Percentiles rank a stretch among this genome's conserved stretches.
Evolutionary conservation across 1,140 invertebrate species (phyloP).

Genomic region (Kradibia gibbosae): DNA sequence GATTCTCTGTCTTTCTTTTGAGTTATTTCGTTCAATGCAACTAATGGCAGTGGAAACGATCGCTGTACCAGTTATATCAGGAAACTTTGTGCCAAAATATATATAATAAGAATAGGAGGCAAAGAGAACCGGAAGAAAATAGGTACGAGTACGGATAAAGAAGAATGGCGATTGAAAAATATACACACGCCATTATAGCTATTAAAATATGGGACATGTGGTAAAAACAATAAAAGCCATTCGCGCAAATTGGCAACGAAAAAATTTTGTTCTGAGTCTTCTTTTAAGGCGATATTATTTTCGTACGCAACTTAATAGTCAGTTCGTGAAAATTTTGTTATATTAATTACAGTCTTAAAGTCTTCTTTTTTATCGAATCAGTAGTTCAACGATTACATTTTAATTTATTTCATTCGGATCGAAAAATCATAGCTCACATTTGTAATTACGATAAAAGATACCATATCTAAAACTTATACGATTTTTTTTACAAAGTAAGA

Average conservation of each 20-base stretch:
- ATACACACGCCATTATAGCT: constrained; percentile 71
- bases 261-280: constrained; percentile 71
- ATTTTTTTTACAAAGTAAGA: too few relatives aligned
- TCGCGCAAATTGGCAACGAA: constrained; percentile 74
- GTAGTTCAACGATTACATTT: too few relatives aligned
- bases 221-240: constrained; percentile 72
- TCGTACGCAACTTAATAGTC: too few relatives aligned
- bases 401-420: too few relatives aligned
- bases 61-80: constrained; percentile 68
- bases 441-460: too few relatives aligned
- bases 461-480: too few relatives aligned
- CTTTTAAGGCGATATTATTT: too few relatives aligned
- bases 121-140: constrained; percentile 30
- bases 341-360: too few relatives aligned
- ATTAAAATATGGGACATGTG: constrained; percentile 65
- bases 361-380: too few relatives aligned
- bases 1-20: constrained; percentile 47
- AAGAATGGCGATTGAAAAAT: constrained; percentile 48
- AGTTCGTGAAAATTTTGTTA: too few relatives aligned
- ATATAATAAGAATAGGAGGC: constrained; percentile 49
- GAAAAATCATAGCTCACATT: too few relatives aligned
- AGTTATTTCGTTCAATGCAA: constrained; percentile 35
- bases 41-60: constrained; percentile 36
- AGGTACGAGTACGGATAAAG: constrained; percentile 35
- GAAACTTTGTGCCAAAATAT: constrained; percentile 59